These are phyloP conservation scores for Eutolmus rufibarbis DNA, from an alignment of 2,888 invertebrate genomes.

Conservation along the genomic window DNA sequence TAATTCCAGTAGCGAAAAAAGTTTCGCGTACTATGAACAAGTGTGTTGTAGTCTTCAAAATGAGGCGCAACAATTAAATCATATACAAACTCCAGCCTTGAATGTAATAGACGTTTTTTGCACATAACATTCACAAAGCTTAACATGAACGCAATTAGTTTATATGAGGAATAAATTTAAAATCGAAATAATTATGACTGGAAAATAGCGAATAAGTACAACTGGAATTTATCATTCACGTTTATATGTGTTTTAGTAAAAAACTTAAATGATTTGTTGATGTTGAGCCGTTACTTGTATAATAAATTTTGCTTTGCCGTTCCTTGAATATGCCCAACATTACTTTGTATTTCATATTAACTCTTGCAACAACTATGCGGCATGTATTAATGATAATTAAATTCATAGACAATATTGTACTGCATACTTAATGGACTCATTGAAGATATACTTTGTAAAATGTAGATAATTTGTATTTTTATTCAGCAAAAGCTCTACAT, in stretches of 20 bases:
- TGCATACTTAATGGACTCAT: too few relatives aligned
- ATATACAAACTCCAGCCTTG: not conserved
- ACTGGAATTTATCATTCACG: not conserved
- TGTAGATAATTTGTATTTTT: too few relatives aligned
- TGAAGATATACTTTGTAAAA: too few relatives aligned
- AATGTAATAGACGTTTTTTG: not conserved
- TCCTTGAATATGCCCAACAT: not conserved
- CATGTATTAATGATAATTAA: not conserved
- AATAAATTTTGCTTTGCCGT: not conserved
- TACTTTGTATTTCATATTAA: not conserved
- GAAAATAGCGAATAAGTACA: not conserved
- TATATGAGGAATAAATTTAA: not conserved
- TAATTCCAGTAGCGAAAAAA: too few relatives aligned
- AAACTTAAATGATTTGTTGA: not conserved
- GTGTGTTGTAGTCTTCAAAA: too few relatives aligned
- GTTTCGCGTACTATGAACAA: too few relatives aligned
- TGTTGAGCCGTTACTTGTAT: not conserved
- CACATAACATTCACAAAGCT: not conserved
- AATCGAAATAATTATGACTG: not conserved
- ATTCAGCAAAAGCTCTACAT: too few relatives aligned
- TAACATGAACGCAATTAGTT: not conserved
- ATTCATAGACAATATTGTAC: not conserved
- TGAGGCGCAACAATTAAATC: too few relatives aligned
- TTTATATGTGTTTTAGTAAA: not conserved
- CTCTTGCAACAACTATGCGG: not conserved